phyloP scores from a whole-genome alignment of 2,113 vertebrate species.

The Gallinago jamesoni region DNA sequence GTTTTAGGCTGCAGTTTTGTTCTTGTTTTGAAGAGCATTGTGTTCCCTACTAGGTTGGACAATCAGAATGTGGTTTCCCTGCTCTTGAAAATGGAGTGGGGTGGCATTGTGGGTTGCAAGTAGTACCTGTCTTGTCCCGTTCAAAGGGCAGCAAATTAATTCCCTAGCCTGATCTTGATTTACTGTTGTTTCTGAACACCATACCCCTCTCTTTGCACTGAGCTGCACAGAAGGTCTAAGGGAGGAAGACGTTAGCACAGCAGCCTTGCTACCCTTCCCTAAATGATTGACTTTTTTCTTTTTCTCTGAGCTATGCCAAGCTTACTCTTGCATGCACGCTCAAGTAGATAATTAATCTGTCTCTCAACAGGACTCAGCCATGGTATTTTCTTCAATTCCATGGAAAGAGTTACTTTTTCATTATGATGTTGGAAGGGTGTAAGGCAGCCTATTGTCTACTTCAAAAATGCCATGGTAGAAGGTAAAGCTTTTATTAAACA shows the following conservation, averaged over 20 bases:
- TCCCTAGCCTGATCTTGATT: background rate
- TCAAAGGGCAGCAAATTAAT: background rate
- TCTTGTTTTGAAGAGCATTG: background rate
- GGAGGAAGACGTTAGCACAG: background rate
- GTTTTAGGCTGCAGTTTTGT: background rate
- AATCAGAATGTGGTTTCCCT: background rate
- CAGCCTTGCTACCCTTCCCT: background rate
- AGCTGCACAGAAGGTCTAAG: background rate
- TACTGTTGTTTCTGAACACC: background rate
- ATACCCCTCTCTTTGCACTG: background rate
- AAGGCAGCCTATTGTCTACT: background rate
- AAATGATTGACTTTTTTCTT: background rate
- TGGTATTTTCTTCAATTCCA: background rate
- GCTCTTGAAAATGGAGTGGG: background rate
- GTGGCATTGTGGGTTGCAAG: background rate
- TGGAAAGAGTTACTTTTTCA: background rate
- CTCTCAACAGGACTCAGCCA: background rate
- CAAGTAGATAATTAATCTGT: conserved; percentile 22
- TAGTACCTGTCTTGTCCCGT: background rate
- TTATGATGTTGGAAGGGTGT: conserved; percentile 7
- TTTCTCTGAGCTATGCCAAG: background rate
- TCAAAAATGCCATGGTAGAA: background rate
- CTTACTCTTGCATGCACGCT: background rate
- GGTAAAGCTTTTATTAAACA: conserved; percentile 37
- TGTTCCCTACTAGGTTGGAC: background rate